phyloP scores from a whole-genome alignment of 2,797 vertebrate species.

The Glossophaga mutica region DNA sequence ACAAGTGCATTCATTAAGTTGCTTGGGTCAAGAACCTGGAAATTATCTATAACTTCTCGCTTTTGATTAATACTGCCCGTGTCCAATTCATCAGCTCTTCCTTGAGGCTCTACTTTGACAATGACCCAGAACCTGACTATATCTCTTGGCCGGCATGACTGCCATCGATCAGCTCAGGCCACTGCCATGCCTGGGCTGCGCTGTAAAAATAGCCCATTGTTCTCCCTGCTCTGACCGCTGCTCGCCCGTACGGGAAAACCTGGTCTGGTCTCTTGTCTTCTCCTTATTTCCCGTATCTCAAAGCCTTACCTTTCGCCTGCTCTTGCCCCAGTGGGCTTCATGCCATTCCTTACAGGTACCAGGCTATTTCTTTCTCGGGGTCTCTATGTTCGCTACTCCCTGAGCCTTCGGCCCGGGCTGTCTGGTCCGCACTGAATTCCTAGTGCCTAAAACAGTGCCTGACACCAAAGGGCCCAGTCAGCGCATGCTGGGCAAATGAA shows the following conservation, averaged over 20 bases:
- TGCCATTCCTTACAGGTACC: background rate
- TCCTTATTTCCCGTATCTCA: background rate
- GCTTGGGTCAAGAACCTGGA: background rate
- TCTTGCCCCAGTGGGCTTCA: background rate
- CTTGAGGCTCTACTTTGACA: background rate
- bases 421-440: background rate
- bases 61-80: background rate
- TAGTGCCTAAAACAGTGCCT: background rate
- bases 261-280: background rate
- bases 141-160: background rate
- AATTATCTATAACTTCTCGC: background rate
- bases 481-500: background rate
- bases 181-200: fast-evolving
- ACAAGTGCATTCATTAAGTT: background rate
- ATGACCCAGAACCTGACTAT: background rate
- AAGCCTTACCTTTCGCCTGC: background rate
- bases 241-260: background rate
- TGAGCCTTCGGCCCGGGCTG: background rate
- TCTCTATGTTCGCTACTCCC: background rate
- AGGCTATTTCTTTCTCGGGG: background rate
- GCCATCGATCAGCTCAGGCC: background rate
- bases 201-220: background rate
- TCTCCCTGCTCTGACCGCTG: background rate
- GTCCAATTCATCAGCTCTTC: background rate
- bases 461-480: background rate